phyloP scores from a whole-genome alignment of 2,797 vertebrate species.

The Scomberomorus guttatus region DNA sequence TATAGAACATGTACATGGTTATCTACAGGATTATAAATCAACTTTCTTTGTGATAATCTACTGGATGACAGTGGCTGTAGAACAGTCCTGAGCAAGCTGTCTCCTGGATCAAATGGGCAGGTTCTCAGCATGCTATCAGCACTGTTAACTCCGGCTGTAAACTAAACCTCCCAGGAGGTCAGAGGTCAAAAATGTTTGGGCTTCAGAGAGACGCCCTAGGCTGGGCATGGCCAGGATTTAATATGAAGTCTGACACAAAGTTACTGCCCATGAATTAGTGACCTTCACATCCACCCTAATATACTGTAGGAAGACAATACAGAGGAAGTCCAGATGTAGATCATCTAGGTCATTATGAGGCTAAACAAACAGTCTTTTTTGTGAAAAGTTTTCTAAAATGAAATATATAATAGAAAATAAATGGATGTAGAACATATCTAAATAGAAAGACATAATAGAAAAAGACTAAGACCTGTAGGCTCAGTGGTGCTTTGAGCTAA shows the following conservation, averaged over 20 bases:
- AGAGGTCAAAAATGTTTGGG: slow-evolving; percentile 82
- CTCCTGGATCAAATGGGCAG: slow-evolving; percentile 71
- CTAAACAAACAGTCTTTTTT: slow-evolving; percentile 2
- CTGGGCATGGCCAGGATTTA: slow-evolving; percentile 74
- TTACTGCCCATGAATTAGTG: slow-evolving; percentile 70
- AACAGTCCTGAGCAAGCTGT: slow-evolving; percentile 50
- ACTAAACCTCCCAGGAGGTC: slow-evolving; percentile 78
- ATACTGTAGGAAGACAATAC: slow-evolving; percentile 20
- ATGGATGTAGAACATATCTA: background rate
- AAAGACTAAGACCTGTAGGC: too few relatives aligned
- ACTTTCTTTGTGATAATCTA: slow-evolving; percentile 49
- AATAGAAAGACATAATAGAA: too few relatives aligned
- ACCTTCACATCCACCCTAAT: slow-evolving; percentile 48
- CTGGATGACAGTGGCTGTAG: slow-evolving; percentile 55
- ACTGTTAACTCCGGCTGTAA: slow-evolving; percentile 77
- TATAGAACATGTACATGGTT: slow-evolving; percentile 22
- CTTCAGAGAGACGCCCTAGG: slow-evolving; percentile 81
- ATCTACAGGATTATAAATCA: slow-evolving; percentile 53
- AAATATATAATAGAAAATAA: background rate
- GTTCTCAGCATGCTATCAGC: slow-evolving; percentile 81
- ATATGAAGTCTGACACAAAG: slow-evolving; percentile 72
- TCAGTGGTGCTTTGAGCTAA: too few relatives aligned
- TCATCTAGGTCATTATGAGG: slow-evolving; percentile 23
- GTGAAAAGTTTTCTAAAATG: background rate
- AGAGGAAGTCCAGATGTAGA: slow-evolving; percentile 38